A percentile compares a stretch with the other conserved stretches of the same genome.
Evolutionary conservation across 2,888 invertebrate species (phyloP).

Genomic region (Hecatera dysodea): DNA sequence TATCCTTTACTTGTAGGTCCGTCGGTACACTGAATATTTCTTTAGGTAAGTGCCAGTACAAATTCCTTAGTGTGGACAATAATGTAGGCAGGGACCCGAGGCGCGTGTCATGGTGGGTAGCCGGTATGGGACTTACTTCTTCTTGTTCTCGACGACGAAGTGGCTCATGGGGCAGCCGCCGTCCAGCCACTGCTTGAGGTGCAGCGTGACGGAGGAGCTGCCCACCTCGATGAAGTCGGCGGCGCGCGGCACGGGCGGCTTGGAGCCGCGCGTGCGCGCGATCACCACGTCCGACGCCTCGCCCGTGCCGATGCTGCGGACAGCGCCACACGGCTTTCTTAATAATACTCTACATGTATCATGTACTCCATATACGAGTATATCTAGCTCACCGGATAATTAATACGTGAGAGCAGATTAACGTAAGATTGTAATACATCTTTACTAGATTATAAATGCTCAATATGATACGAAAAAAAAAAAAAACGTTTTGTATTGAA

Average conservation of each 20-base stretch:
- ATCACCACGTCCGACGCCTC: conserved; percentile 97
- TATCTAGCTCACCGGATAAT: no score
- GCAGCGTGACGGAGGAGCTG: conserved; percentile 97
- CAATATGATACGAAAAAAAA: no score
- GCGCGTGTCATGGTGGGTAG: no score
- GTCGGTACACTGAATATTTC: background rate
- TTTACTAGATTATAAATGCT: no score
- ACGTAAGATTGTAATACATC: no score
- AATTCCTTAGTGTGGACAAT: background rate
- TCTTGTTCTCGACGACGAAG: conserved; percentile 98
- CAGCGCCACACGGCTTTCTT: no score
- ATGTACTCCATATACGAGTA: no score
- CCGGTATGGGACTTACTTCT: conserved; percentile 92
- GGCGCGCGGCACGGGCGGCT: conserved; percentile 97
- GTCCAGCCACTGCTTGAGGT: conserved; percentile 98
- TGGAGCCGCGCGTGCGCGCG: conserved; percentile 97
- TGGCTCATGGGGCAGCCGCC: conserved; percentile 99
- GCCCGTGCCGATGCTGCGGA: conserved; percentile 96
- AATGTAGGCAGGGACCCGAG: no score
- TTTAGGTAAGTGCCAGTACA: background rate
- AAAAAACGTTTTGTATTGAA: no score
- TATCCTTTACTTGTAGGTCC: background rate
- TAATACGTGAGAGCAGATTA: no score
- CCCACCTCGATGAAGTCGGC: conserved; percentile 97
- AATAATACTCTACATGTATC: no score